phyloP scores from a whole-genome alignment of 2,113 vertebrate species.

The Chionomys nivalis region DNA sequence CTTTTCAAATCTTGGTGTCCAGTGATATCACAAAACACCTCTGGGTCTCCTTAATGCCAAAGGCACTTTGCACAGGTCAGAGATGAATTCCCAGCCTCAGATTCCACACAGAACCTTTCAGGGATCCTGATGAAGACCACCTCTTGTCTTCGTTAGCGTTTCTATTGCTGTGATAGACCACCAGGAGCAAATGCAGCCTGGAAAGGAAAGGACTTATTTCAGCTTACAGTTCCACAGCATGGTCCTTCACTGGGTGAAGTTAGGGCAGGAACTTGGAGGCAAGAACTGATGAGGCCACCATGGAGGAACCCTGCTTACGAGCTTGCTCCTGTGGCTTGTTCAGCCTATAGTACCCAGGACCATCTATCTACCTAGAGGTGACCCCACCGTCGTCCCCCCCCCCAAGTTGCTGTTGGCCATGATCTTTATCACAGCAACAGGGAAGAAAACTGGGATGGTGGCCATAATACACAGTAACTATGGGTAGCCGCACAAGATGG shows the following conservation, averaged over 20 bases:
- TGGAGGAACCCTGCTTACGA: neutral
- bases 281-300: neutral
- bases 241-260: neutral
- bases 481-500: neutral
- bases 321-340: neutral
- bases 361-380: neutral
- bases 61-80: neutral
- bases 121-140: neutral
- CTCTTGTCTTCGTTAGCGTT: neutral
- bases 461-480: neutral
- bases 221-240: neutral
- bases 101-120: neutral
- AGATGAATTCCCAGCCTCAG: neutral
- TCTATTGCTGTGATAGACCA: neutral
- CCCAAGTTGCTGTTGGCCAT: neutral
- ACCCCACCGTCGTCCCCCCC: neutral
- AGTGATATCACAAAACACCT: neutral
- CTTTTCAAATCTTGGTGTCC: conserved; percentile 52
- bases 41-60: neutral
- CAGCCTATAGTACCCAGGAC: neutral
- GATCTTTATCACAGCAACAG: neutral
- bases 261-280: neutral
- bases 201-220: no score
- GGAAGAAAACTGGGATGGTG: neutral
- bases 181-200: neutral